Base-by-base conservation (phyloP, 2,797 vertebrate species). In the Gymnothorax javanicus region DNA sequence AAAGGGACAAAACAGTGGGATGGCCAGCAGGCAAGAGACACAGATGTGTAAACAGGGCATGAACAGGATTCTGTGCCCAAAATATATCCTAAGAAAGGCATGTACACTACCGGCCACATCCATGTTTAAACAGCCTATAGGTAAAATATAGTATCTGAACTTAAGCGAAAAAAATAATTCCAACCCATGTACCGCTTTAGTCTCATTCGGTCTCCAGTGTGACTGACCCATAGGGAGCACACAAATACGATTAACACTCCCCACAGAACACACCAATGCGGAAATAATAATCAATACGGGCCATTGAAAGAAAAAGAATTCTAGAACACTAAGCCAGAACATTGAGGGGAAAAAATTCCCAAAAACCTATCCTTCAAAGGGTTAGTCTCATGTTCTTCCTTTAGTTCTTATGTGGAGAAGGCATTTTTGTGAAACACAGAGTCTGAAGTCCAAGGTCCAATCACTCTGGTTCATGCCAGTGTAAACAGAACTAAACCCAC, bases 391-490 rank as follows among this genome's bases (percentile, higher is more conserved):
- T 71, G 8, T 33, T 71, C 27, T 27, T 33, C 69, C 69, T 79
- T 79, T n/a, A 43, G 23, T 12, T 23, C 75, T 20, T 54, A 17
- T 20, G 75, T 77, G n/a, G 43, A 79, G 50, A 50, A 79, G 50
- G 75, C 43, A 20, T 13, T 8, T 20, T 20, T 4, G 17, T 13
- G 50, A 79, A 79, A 79, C 43, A 20, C 71, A 8, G 43, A 56
- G 54, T 79, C 50, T 79, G 54, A 58, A 73, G 84, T 75, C 11
- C 67, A 85, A 64, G 84, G 84, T 60, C 82, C 43, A 9, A 58
- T 13, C 82, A 12, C 58, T 43, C 58, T 60, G 57, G 33, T 58
- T 50, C 59, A 27, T 23, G 33, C 58, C 33, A 64, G 59, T 7
- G 83, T 64, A 62, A 84, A 84, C 83, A 84, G 25, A 20, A 6